Base-by-base conservation (phyloP, 53 echinoderm and acorn worm genomes). In the Hippasteria phrygiana region DNA sequence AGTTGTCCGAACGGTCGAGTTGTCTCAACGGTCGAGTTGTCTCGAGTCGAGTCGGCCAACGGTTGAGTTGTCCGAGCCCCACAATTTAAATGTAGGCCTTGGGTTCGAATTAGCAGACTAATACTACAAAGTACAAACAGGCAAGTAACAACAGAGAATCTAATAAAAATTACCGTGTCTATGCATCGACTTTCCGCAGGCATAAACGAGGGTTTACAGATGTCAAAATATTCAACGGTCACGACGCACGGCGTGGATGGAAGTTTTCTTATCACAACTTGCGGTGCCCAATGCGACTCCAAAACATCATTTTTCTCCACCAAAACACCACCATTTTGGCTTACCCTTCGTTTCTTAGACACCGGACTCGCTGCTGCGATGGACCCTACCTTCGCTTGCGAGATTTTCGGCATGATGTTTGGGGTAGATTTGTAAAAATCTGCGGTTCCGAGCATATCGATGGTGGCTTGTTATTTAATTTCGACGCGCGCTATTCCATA, bases 291-390 rank as follows among this genome's bases (percentile, higher is more conserved):
- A 73, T 40, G 6, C 41, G 32, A 73, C 43, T 73, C 17, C 67
- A 14, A 35, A 24, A 22, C 7, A 72, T 22, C 43, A 75, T 51
- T 51, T 47, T 20, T 75, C 75, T 75, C 51, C 48, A 50, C 31
- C 75, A 75, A 75, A 50, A 75, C 17, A 75, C 75, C 75, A 13
- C 33, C 75, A 50, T 48, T 48, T 75, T 50, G 75, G 50, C 75
- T 75, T 75, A 75, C 75, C 75, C 75, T 47, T 24, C 75, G 75
- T 29, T 75, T 75, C 51, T 75, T 75, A 2, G 75, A 32, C 75
- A 48, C 75, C 20, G 75, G 48, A 31, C 75, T 51, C 51, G 10
- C 75, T 50, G 32, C 13, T 50, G 16, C 16, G n/a, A 0, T 50
- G 31, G 75, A 13, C 2, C 11, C 48, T 32, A 12, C 28, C 48